Percentiles rank a stretch among this genome's conserved stretches.
phyloP scores from a whole-genome alignment of 2,888 invertebrate species.

The Drosophila ezoana region DNA sequence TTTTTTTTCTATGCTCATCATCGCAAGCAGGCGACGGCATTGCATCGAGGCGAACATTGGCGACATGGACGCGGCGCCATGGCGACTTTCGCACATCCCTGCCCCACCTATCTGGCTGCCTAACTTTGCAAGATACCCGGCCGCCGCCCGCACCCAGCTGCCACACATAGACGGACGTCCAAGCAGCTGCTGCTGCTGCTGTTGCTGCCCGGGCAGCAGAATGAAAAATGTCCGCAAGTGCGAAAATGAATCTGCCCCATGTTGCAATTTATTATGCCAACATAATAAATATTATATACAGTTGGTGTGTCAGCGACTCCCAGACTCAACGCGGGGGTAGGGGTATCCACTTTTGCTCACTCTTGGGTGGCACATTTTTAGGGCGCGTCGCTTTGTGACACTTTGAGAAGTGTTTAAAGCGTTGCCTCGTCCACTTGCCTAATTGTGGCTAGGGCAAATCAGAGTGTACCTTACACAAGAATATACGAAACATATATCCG shows the following conservation, averaged over 20 bases:
- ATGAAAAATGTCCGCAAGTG: constrained; percentile 81
- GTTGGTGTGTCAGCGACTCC: constrained; percentile 57
- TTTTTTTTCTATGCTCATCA: constrained; percentile 24
- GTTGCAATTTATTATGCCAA: constrained; percentile 81
- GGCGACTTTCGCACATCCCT: constrained; percentile 51
- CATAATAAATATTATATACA: constrained; percentile 81
- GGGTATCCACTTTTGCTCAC: not conserved
- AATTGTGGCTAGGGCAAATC: constrained; percentile 49
- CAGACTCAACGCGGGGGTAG: constrained; percentile 26
- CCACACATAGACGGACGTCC: constrained; percentile 46
- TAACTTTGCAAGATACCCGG: constrained; percentile 19
- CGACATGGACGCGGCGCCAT: constrained; percentile 63
- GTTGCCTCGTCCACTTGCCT: constrained; percentile 21
- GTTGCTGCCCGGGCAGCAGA: constrained; percentile 64
- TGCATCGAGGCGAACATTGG: constrained; percentile 25
- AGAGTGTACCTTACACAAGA: no score
- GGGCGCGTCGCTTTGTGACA: constrained; percentile 47
- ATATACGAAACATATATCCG: no score
- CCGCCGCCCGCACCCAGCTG: not conserved
- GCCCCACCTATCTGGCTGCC: constrained; percentile 38
- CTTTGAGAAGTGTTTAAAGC: constrained; percentile 59
- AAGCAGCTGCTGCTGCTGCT: constrained; percentile 73
- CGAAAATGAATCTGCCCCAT: constrained; percentile 80
- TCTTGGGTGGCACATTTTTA: constrained; percentile 35
- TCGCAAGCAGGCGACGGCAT: constrained; percentile 19